Conservation (phyloP, 1,140 invertebrate species). For the Pollicipes pollicipes region DNA sequence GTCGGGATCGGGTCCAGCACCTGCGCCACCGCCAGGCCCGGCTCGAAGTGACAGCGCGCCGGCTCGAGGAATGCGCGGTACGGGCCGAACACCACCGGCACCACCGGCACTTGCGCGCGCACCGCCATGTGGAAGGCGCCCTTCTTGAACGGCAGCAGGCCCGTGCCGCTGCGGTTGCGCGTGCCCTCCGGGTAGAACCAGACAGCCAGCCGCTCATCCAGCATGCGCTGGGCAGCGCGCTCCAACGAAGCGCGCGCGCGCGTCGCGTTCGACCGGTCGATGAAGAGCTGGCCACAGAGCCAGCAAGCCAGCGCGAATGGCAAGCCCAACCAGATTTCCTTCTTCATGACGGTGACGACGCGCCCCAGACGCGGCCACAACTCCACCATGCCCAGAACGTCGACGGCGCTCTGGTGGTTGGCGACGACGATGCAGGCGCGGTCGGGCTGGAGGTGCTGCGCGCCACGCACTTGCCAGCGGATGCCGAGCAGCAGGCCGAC, state of each 20-base stretch:
- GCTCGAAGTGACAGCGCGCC: conserved; percentile 53
- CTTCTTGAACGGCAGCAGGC: conserved; percentile 51
- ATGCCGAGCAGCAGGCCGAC: conserved; percentile 49
- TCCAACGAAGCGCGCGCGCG: conserved; percentile 59
- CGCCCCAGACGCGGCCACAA: conserved; percentile 64
- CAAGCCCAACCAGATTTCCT: conserved; percentile 71
- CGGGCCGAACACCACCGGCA: conserved; percentile 75
- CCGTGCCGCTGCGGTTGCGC: conserved; percentile 26
- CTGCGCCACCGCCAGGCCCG: conserved; percentile 35
- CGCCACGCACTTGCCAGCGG: conserved; percentile 47
- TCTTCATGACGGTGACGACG: conserved; percentile 59
- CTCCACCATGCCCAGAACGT: conserved; percentile 45
- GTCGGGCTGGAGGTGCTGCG: conserved; percentile 57
- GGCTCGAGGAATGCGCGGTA: conserved; percentile 65
- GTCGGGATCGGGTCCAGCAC: conserved; percentile 28
- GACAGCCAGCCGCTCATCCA: conserved; percentile 29
- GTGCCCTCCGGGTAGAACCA: conserved; percentile 36
- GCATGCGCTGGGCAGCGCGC: conserved; percentile 50
- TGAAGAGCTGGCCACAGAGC: conserved; percentile 74
- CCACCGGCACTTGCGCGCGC: too few relatives aligned
- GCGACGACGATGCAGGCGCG: conserved; percentile 58
- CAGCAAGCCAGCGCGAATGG: conserved; percentile 77
- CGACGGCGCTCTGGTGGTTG: conserved; percentile 68
- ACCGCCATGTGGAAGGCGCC: conserved; percentile 86
- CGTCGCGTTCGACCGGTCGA: conserved; percentile 64